These are phyloP conservation scores for Eupsittula cactorum DNA, from an alignment of 2,113 vertebrate species.

Conservation along the genomic window DNA sequence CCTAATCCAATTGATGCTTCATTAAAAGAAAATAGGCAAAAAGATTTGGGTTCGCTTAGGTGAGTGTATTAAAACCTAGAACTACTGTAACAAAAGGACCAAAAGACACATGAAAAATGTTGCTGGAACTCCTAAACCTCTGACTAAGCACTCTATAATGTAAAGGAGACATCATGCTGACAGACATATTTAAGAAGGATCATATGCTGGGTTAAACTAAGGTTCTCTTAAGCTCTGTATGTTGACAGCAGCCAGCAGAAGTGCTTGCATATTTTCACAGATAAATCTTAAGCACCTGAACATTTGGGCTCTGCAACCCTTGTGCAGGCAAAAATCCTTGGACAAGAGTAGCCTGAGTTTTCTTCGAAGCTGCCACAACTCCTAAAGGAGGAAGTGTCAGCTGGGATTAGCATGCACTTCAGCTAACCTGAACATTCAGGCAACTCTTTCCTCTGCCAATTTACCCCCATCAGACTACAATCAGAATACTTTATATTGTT, in stretches of 20 bases:
- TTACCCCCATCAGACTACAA: not conserved
- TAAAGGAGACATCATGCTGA: not conserved
- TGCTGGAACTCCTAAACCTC: not conserved
- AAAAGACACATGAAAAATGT: not conserved
- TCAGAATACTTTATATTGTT: not conserved
- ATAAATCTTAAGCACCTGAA: not conserved
- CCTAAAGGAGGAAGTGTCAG: not conserved
- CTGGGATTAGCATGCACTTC: not conserved
- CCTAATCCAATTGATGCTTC: not conserved
- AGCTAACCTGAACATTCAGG: not conserved
- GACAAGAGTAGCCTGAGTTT: not conserved
- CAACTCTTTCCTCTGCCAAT: not conserved
- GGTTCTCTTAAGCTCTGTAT: not conserved
- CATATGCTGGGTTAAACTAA: not conserved
- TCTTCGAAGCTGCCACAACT: not conserved
- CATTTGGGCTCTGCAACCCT: not conserved
- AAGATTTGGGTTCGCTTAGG: not conserved
- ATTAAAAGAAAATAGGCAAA: not conserved
- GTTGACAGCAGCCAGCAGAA: not conserved
- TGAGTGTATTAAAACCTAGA: not conserved
- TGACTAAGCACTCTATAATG: not conserved
- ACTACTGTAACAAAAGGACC: not conserved
- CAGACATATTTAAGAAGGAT: not conserved
- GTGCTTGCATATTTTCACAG: not conserved
- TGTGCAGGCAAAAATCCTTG: not conserved